Evolutionary conservation across 1,140 invertebrate species (phyloP).

Genomic region (Neotoxoptera formosana): DNA sequence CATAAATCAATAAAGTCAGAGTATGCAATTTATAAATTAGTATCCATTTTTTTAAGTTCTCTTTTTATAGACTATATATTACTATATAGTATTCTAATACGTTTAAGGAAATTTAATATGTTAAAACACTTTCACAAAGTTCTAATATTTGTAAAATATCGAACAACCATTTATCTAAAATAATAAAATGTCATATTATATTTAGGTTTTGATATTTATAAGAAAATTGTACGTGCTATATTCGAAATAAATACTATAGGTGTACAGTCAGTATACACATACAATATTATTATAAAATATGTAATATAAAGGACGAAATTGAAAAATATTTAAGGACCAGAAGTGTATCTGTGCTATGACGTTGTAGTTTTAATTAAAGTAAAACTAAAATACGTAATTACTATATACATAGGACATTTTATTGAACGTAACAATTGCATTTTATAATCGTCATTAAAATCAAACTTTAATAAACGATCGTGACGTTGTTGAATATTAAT

Average conservation of each 20-base stretch:
- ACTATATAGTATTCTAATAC: not conserved
- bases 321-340: not conserved
- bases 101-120: not conserved
- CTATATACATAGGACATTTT: not conserved
- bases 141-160: not conserved
- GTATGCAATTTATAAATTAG: not conserved
- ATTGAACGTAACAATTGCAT: not conserved
- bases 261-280: not conserved
- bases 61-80: not conserved
- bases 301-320: not conserved
- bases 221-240: not conserved
- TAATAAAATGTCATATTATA: not conserved
- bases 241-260: not conserved
- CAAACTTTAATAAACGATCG: not conserved
- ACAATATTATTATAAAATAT: not conserved
- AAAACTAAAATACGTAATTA: conserved; percentile 7
- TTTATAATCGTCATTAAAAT: not conserved
- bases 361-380: not conserved
- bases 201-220: not conserved
- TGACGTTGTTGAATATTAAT: not conserved
- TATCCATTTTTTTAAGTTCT: not conserved
- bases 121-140: not conserved
- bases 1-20: not conserved
- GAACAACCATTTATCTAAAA: not conserved
- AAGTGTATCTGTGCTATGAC: not conserved